Conservation (phyloP, 2,888 invertebrate genomes). For the Noctua janthina region DNA sequence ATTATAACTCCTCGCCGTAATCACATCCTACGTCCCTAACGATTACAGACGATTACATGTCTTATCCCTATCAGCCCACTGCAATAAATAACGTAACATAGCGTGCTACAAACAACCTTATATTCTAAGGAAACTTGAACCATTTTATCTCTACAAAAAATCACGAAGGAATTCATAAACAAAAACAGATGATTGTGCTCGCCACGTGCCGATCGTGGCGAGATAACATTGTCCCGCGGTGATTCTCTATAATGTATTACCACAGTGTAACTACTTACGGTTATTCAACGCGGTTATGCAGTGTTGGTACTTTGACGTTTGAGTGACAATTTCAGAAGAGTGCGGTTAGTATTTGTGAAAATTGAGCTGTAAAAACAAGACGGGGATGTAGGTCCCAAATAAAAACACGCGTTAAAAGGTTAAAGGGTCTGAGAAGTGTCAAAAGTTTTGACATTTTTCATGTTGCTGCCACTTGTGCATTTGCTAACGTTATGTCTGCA, state of each 20-base stretch:
- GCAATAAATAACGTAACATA: constrained; percentile 30
- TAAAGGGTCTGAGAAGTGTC: neutral
- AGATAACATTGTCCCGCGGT: constrained; percentile 82
- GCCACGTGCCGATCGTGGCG: constrained; percentile 84
- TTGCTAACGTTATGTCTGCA: neutral
- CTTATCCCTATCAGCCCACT: neutral
- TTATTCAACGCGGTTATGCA: neutral
- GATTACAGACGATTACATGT: neutral
- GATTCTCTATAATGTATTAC: constrained; percentile 51
- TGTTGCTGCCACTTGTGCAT: neutral
- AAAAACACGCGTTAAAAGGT: neutral
- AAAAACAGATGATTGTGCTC: constrained; percentile 76
- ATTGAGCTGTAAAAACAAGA: too few species aligned
- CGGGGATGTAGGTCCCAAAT: too few species aligned
- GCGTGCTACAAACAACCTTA: constrained; percentile 35
- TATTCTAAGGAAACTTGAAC: constrained; percentile 45
- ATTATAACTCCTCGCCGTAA: neutral
- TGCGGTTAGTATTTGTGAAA: neutral
- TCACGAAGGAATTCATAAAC: constrained; percentile 73
- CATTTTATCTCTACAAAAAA: constrained; percentile 52
- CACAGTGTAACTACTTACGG: constrained; percentile 27
- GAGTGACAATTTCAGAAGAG: neutral
- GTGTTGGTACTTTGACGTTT: neutral
- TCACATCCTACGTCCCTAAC: neutral
- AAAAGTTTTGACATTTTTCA: neutral